Evolutionary conservation across 2,113 vertebrate species (phyloP).

Genomic region (Telmatochromis sp.): DNA sequence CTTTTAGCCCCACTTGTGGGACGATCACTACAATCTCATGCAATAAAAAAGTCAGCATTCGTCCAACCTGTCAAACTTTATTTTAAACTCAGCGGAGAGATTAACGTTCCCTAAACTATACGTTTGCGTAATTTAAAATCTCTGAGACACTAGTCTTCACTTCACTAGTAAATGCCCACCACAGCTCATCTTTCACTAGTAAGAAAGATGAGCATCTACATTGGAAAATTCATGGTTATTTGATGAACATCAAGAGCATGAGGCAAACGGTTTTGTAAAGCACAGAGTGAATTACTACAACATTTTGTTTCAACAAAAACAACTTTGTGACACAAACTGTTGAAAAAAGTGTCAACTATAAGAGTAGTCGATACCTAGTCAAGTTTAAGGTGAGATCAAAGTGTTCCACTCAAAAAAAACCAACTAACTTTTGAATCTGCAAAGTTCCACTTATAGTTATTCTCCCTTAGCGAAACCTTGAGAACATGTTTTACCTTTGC

Average conservation of each 20-base stretch:
- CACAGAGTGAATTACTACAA: not conserved
- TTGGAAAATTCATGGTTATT: not conserved
- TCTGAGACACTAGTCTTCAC: not conserved
- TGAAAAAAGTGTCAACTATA: not conserved
- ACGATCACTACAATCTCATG: not conserved
- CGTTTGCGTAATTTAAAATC: not conserved
- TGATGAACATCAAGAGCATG: not conserved
- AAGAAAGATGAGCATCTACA: not conserved
- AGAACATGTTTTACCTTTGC: accelerated
- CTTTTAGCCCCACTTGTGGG: not conserved
- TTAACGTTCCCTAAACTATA: not conserved
- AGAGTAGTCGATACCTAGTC: not conserved
- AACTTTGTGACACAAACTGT: not conserved
- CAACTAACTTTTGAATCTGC: accelerated
- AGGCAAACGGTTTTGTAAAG: not conserved
- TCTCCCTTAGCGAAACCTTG: not conserved
- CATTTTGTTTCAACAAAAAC: not conserved
- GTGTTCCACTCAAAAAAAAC: not conserved
- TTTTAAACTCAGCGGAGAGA: not conserved
- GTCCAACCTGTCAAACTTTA: not conserved
- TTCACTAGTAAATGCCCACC: not conserved
- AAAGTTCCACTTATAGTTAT: not conserved
- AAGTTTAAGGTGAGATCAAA: not conserved
- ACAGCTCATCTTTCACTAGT: not conserved
- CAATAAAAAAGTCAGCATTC: not conserved